Percentiles rank a stretch among this genome's conserved stretches.
phyloP scores from a whole-genome alignment of 2,888 invertebrate species.

The Noctua pronuba region DNA sequence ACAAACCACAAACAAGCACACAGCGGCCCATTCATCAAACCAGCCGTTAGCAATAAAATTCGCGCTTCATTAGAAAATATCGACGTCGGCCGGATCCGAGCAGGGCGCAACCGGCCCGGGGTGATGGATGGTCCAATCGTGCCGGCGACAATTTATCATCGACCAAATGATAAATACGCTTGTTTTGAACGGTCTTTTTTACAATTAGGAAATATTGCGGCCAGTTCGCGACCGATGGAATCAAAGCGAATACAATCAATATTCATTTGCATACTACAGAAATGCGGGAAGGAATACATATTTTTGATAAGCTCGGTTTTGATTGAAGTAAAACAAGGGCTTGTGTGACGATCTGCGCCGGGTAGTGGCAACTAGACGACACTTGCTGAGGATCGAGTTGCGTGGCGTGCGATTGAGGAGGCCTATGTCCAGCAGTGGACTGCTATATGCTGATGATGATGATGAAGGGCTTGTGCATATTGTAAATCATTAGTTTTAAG shows the following conservation, averaged over 20 bases:
- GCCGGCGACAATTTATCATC: conserved; percentile 67
- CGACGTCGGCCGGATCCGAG: conserved; percentile 14
- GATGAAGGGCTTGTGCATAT: not conserved
- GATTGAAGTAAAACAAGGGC: not conserved
- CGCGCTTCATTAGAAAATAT: conserved; percentile 44
- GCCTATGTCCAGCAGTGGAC: too few species aligned
- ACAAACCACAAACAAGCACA: not conserved
- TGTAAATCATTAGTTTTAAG: not conserved
- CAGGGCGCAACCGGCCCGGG: conserved; percentile 13
- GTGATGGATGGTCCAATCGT: conserved; percentile 69
- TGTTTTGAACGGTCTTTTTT: conserved; percentile 54
- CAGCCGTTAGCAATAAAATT: conserved; percentile 24
- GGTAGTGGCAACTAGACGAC: too few species aligned
- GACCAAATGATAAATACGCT: conserved; percentile 67
- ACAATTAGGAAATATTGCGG: conserved; percentile 29
- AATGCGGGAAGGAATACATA: not conserved
- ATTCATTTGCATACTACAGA: conserved; percentile 20
- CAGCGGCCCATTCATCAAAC: conserved; percentile 18
- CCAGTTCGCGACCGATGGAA: conserved; percentile 3
- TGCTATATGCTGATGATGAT: too few species aligned
- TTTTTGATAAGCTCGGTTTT: not conserved
- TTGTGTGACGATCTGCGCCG: not conserved
- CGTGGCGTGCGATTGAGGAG: too few species aligned
- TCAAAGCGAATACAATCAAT: conserved; percentile 12
- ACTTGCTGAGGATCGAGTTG: too few species aligned